phyloP scores from a whole-genome alignment of 1,140 invertebrate genomes.

The Drosophila pachea region DNA sequence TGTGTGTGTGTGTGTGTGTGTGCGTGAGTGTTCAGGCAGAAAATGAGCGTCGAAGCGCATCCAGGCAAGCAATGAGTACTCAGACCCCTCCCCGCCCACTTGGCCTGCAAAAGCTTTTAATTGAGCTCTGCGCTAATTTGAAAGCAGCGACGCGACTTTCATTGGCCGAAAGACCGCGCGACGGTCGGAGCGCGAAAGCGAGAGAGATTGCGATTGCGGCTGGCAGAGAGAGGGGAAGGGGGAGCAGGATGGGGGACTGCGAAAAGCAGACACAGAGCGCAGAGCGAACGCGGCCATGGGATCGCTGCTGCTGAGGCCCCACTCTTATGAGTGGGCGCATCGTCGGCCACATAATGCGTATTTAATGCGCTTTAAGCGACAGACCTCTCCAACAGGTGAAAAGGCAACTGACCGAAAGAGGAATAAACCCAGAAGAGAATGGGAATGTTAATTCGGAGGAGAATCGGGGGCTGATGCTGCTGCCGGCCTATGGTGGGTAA shows the following conservation, averaged over 20 bases:
- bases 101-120: slow-evolving; percentile 44
- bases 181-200: too few species aligned
- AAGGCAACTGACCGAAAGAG: not conserved
- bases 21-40: slow-evolving; percentile 43
- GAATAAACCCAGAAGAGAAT: not conserved
- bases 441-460: too few species aligned
- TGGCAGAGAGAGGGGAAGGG: not conserved
- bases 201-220: too few species aligned
- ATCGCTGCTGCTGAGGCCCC: slow-evolving; percentile 1
- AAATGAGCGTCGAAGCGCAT: slow-evolving; percentile 68
- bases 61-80: slow-evolving; percentile 42
- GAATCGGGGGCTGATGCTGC: not conserved
- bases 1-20: slow-evolving; percentile 19
- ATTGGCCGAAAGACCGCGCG: slow-evolving; percentile 7
- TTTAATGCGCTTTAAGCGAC: slow-evolving; percentile 60
- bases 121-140: slow-evolving; percentile 72
- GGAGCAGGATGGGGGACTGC: not conserved
- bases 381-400: slow-evolving; percentile 27
- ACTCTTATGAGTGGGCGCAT: slow-evolving; percentile 6
- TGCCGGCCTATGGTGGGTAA: slow-evolving; percentile 16
- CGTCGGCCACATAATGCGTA: slow-evolving; percentile 52
- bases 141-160: slow-evolving; percentile 62
- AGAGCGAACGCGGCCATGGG: too few species aligned
- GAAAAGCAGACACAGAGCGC: not conserved
- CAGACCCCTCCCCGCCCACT: not conserved